Base-by-base conservation (phyloP, 2,113 vertebrate species). In the Halichoeres trimaculatus region DNA sequence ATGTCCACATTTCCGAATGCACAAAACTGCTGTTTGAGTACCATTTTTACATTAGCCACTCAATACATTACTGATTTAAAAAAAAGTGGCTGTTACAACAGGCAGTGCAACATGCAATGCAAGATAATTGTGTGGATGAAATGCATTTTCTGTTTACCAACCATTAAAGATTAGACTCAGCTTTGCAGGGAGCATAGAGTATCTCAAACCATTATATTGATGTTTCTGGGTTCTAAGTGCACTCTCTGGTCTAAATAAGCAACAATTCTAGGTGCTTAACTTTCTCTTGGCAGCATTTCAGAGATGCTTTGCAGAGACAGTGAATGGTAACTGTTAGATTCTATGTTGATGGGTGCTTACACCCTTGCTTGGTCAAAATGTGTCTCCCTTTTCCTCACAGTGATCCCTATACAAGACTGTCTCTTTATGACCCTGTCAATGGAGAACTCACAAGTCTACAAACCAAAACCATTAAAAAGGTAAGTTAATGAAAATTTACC, bases 381-480 rank as follows among this genome's bases (percentile, higher is more conserved):
- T 84, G 14, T 57, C 19, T 51, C 14, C 82, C 30, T 68, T 79
- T 85, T 81, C 66, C 65, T 36, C 76, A 12, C 90, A 99, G 97
- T 89, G 98, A 99, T 81, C 97, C 97, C 0, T 99, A 99, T 43
- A 97, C 97, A 70, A 96, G 92, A 89, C 89, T 98, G 84, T 96
- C 97, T 0, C 91, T 96, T 9, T 99, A 99, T 82, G 96, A 98
- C 81, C 95, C 96, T 1, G 66, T 90, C 75, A 96, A 91, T 67
- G 96, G 96, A 90, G 88, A 95, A 87, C 91, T 98, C 80, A 93
- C 95, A 88, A 96, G 94, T 82, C 88, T 96, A 76, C 98, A 98
- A 88, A 99, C 97, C 19, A 98, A 98, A 93, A 99, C 97, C 5
- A 91, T 96, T 56, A 98, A 95, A 90, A 99, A 98, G 95, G 97